Base-by-base conservation (phyloP, 2,888 invertebrate species). In the Philereme vetulata region DNA sequence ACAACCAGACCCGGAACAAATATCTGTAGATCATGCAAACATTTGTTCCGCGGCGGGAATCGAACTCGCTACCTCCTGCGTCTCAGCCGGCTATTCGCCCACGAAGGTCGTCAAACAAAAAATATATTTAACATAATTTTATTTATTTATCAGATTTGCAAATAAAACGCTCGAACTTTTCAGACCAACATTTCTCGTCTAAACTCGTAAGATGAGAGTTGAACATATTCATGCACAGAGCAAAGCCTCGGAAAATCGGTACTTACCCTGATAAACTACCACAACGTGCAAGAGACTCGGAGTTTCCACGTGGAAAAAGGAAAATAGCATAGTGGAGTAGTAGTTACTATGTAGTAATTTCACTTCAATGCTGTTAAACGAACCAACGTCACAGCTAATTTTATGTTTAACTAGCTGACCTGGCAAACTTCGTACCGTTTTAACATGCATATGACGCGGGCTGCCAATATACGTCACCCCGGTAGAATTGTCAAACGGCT, bases 261-360 rank as follows among this genome's bases (percentile, higher is more conserved):
- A 46, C 64, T 56, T 54, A 48, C 50, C 21, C 56, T 67, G 62
- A 67, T 60, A 67, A 64, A 64, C 58, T 60, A 62, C 60, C 51
- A 11, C 44, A 49, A 66, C 56, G 58, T 62, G 57, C 57, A 50
- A 60, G 55, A 45, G 50, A 61, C 59, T 54, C n/a, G 49, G 50
- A 54, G 43, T 64, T 62, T 63, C 45, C 56, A 64, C 60, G 64
- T 53, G 62, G 51, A 64, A 62, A 57, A 59, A 60, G 51, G 55
- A 60, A 66, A 67, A 67, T 60, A 60, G 62, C 56, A 5, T 5
- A 58, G 58, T 21, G 7, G 11, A 51, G n/a, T 46, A 56, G 51
- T 56, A 10, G n/a, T 6, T 38, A 38, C 38, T 38, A 10, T 4
- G 5, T 0, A 21, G 4, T 5, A 44, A 6, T 44, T 44, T 44